These are phyloP conservation scores for Caligus rogercresseyi DNA, from an alignment of 1,140 invertebrate genomes.

Conservation along the genomic window DNA sequence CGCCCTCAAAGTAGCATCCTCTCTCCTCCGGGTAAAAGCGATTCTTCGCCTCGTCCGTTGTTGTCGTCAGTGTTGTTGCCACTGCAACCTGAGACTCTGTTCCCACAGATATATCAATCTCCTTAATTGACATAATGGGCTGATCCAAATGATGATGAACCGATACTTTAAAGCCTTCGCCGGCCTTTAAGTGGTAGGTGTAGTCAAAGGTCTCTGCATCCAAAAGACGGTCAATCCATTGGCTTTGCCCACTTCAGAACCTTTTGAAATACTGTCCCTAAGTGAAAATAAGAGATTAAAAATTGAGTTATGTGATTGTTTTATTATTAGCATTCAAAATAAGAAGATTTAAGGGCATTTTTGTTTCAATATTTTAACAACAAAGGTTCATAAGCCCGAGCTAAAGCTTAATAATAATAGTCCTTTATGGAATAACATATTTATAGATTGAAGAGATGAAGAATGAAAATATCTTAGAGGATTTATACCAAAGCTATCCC, in stretches of 20 bases:
- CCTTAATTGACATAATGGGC: constrained; percentile 16
- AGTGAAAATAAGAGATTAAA: no score
- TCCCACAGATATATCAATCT: constrained; percentile 4
- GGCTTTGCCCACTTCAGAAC: constrained; percentile 7
- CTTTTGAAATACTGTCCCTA: background rate
- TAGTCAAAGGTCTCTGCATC: constrained; percentile 11
- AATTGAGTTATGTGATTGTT: no score
- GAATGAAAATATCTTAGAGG: no score
- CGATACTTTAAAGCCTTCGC: constrained; percentile 15
- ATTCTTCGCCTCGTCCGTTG: constrained; percentile 5
- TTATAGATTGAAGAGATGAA: no score
- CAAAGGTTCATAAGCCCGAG: no score
- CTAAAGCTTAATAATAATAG: no score
- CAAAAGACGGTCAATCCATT: constrained; percentile 4
- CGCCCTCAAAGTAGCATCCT: constrained; percentile 9
- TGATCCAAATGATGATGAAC: constrained; percentile 18
- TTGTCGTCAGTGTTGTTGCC: constrained; percentile 1
- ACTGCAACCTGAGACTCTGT: constrained; percentile 15
- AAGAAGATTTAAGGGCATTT: no score
- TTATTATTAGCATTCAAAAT: no score
- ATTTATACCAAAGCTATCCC: no score
- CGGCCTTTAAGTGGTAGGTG: constrained; percentile 7
- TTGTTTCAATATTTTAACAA: no score
- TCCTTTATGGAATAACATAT: no score
- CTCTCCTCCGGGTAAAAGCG: background rate